Conservation (phyloP, 2,888 invertebrate species). For the Tenthredo livida region DNA sequence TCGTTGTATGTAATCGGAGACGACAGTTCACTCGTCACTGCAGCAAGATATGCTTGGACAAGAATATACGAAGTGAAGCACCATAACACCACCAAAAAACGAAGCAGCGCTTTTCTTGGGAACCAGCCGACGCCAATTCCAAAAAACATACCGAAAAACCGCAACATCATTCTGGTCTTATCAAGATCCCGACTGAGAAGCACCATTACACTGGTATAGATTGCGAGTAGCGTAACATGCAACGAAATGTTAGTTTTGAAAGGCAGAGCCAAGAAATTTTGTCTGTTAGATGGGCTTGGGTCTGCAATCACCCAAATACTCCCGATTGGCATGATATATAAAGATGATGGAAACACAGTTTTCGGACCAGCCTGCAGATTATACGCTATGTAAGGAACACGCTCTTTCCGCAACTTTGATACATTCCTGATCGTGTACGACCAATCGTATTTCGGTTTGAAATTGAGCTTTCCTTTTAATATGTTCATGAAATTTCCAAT, state of each 20-base stretch:
- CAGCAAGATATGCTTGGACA: constrained; percentile 20
- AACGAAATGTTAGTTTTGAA: not conserved
- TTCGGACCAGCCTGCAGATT: not conserved
- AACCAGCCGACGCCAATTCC: constrained; percentile 7
- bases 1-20: not conserved
- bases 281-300: not conserved
- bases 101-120: constrained; percentile 1
- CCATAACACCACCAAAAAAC: constrained; percentile 36
- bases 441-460: constrained; percentile 38
- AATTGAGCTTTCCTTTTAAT: not conserved
- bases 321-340: too few species aligned
- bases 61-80: constrained; percentile 28
- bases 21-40: constrained; percentile 15
- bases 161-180: constrained; percentile 14
- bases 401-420: not conserved
- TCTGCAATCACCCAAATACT: not conserved
- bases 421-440: not conserved
- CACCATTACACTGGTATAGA: not conserved
- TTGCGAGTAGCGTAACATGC: not conserved
- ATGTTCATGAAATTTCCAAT: not conserved
- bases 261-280: not conserved
- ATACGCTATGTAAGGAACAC: not conserved
- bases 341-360: not conserved
- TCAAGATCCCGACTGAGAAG: not conserved
- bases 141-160: constrained; percentile 37